These are phyloP conservation scores for Mesorhabditis spiculigera DNA, from an alignment of 2,888 invertebrate genomes.

Conservation along the genomic window DNA sequence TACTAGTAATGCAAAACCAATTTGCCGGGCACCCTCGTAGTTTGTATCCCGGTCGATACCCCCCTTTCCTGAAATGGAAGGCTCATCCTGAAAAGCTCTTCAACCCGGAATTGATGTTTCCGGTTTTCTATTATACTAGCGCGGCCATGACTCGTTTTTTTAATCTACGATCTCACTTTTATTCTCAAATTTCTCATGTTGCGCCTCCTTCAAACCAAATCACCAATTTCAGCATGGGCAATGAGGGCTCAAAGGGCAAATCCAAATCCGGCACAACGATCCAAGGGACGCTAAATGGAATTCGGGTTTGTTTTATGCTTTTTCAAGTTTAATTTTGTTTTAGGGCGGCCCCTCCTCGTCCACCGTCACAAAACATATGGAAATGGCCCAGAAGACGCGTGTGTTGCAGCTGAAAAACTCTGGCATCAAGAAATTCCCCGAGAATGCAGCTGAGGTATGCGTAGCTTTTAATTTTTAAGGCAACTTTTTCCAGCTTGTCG, in stretches of 20 bases:
- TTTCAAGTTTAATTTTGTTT: constrained; percentile 6
- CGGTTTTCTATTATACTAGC: too few species aligned
- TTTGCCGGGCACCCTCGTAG: too few species aligned
- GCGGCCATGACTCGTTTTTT: too few species aligned
- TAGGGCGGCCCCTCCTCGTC: constrained; percentile 44
- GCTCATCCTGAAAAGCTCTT: too few species aligned
- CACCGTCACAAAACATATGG: constrained; percentile 80
- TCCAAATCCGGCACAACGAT: neutral
- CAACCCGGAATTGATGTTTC: too few species aligned
- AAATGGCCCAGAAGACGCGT: constrained; percentile 91
- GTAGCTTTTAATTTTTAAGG: neutral
- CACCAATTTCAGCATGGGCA: neutral
- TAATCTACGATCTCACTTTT: too few species aligned
- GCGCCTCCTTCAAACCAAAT: too few species aligned
- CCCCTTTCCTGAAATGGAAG: too few species aligned
- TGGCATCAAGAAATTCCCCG: constrained; percentile 71
- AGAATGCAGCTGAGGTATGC: constrained; percentile 35
- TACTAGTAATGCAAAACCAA: too few species aligned
- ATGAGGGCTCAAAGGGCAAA: constrained; percentile 2
- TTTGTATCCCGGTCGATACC: too few species aligned
- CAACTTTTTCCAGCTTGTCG: constrained; percentile 43
- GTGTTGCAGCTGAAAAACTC: constrained; percentile 81
- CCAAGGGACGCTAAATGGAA: neutral
- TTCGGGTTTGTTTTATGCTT: neutral
- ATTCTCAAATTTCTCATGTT: too few species aligned